phyloP scores from a whole-genome alignment of 2,113 vertebrate species.

The Muntiacus reevesi region DNA sequence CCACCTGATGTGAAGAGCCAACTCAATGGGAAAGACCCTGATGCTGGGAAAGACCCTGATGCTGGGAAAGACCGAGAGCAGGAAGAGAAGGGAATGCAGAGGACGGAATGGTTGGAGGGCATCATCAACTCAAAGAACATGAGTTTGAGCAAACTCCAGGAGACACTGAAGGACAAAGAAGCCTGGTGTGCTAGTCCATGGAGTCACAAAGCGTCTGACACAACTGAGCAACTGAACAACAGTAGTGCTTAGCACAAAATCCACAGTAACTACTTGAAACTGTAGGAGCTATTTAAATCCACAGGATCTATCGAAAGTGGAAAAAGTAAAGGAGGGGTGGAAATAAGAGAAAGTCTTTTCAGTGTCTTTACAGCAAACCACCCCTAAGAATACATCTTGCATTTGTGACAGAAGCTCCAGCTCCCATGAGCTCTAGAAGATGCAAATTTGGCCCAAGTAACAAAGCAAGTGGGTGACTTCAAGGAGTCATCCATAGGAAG shows the following conservation, averaged over 20 bases:
- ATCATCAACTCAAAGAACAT: background rate
- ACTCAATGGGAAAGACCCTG: background rate
- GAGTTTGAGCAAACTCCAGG: background rate
- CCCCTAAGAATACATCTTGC: background rate
- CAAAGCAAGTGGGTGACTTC: background rate
- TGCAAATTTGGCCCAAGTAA: background rate
- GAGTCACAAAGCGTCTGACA: background rate
- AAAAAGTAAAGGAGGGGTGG: background rate
- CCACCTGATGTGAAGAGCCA: background rate
- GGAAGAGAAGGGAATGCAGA: background rate
- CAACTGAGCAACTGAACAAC: background rate
- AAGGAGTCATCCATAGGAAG: background rate
- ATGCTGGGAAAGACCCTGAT: background rate
- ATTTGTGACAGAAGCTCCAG: background rate
- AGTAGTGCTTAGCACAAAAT: background rate
- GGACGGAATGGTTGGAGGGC: background rate
- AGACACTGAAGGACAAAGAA: background rate
- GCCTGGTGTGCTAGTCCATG: background rate
- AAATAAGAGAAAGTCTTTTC: background rate
- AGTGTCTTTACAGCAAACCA: background rate
- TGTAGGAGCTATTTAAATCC: background rate
- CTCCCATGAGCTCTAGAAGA: background rate
- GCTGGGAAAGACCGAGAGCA: background rate
- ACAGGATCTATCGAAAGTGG: background rate
- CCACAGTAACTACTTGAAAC: background rate